Percentiles rank a stretch among this genome's conserved stretches.
Conservation (phyloP, 1,140 invertebrate species). For the Ladona fulva region DNA sequence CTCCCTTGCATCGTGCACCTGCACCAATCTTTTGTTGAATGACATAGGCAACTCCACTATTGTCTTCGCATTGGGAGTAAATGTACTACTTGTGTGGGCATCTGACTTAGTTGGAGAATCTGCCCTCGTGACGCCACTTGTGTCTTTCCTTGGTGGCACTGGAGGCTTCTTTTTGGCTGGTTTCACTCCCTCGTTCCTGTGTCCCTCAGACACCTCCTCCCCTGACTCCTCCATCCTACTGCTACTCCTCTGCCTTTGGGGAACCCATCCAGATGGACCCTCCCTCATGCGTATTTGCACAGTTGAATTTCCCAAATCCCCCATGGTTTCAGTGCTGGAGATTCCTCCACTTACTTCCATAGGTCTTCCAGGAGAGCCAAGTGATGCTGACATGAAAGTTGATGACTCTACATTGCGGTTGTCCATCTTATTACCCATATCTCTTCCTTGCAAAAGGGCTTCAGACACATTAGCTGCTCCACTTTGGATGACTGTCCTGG, state of each 20-base stretch:
- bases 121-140: conserved; percentile 12
- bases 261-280: not conserved
- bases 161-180: conserved; percentile 16
- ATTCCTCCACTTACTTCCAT: conserved; percentile 10
- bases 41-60: not conserved
- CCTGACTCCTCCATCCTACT: not conserved
- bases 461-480: not conserved
- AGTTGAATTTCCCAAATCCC: not conserved
- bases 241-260: not conserved
- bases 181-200: conserved; percentile 9
- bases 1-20: not conserved
- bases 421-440: not conserved
- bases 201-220: not conserved
- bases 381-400: not conserved
- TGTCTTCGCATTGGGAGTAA: not conserved
- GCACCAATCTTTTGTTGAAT: not conserved
- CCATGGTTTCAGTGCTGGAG: conserved; percentile 12
- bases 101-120: conserved; percentile 18
- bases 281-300: conserved; percentile 12
- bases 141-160: conserved; percentile 21
- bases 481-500: not conserved
- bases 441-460: not conserved
- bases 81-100: not conserved
- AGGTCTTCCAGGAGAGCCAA: not conserved
- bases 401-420: not conserved